Evolutionary conservation across 2,797 vertebrate genomes (phyloP).

Genomic region (Gymnoscopelus microlampas): DNA sequence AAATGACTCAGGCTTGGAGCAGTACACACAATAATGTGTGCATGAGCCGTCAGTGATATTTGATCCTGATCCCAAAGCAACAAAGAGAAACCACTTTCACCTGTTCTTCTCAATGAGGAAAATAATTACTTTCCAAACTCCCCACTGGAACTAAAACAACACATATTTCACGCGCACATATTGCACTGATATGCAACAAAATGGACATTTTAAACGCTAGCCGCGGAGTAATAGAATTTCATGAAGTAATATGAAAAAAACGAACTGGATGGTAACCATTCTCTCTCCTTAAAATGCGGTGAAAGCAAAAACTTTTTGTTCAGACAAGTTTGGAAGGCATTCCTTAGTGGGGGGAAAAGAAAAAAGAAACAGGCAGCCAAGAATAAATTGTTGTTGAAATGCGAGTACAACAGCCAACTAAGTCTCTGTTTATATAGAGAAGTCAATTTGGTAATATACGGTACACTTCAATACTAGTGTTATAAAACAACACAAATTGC

Average conservation of each 20-base stretch:
- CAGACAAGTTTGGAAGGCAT: conserved; percentile 7
- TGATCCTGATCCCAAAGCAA: conserved; percentile 8
- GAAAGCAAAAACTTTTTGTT: conserved; percentile 12
- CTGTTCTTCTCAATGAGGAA: no score
- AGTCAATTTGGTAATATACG: not conserved
- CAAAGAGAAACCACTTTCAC: not conserved
- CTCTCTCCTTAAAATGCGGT: conserved; percentile 5
- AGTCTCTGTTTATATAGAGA: not conserved
- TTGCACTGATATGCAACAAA: no score
- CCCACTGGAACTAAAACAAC: no score
- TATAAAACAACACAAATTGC: not conserved
- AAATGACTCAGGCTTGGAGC: no score
- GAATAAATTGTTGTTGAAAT: conserved; percentile 1
- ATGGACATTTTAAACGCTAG: not conserved
- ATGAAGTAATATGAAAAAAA: conserved; percentile 7
- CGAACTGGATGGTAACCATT: not conserved
- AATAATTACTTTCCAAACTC: no score
- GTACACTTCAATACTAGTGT: no score
- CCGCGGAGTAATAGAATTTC: not conserved
- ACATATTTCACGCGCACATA: no score
- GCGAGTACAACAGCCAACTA: not conserved
- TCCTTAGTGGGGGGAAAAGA: not conserved
- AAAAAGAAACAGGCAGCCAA: not conserved
- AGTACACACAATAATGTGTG: no score
- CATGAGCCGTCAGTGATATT: no score